Conservation (phyloP, 2,113 vertebrate genomes). For the Amphiprion percula region DNA sequence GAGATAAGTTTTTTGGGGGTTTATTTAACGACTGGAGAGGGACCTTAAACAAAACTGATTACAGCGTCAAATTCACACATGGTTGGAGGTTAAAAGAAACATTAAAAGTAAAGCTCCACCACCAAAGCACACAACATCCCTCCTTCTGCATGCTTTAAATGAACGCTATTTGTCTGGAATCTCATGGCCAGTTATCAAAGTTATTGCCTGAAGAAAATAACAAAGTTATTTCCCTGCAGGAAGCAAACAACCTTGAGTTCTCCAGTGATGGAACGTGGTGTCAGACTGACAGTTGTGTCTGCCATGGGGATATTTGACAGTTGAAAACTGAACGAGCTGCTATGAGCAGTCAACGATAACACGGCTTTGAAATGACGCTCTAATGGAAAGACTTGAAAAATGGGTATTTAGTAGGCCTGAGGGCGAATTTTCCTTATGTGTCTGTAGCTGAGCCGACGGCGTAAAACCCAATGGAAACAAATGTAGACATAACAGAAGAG, state of each 20-base stretch:
- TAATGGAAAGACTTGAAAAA: constrained; percentile 38
- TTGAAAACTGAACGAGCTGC: constrained; percentile 16
- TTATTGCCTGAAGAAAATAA: constrained; percentile 30
- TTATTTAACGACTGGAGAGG: too few species aligned
- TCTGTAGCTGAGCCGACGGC: not conserved
- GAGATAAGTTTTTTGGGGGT: too few species aligned
- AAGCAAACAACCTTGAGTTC: constrained; percentile 22
- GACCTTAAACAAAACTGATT: not conserved
- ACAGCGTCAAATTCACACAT: not conserved
- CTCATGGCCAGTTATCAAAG: constrained; percentile 25
- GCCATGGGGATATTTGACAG: constrained; percentile 4
- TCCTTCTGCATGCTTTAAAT: constrained; percentile 9
- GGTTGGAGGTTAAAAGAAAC: not conserved
- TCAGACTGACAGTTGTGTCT: constrained; percentile 24
- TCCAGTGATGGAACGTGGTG: constrained; percentile 18
- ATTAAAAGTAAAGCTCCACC: not conserved
- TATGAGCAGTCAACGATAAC: not conserved
- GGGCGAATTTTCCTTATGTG: not conserved
- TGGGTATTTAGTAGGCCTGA: constrained; percentile 20
- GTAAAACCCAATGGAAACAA: too few species aligned
- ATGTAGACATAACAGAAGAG: too few species aligned
- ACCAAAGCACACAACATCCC: not conserved
- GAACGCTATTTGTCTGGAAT: constrained; percentile 10
- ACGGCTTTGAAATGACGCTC: constrained; percentile 22
- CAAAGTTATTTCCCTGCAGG: constrained; percentile 33